Evolutionary conservation across 2,113 vertebrate species (phyloP), one percentile per base, ranked within the genome.

Genomic region (Picathartes gymnocephalus): DNA sequence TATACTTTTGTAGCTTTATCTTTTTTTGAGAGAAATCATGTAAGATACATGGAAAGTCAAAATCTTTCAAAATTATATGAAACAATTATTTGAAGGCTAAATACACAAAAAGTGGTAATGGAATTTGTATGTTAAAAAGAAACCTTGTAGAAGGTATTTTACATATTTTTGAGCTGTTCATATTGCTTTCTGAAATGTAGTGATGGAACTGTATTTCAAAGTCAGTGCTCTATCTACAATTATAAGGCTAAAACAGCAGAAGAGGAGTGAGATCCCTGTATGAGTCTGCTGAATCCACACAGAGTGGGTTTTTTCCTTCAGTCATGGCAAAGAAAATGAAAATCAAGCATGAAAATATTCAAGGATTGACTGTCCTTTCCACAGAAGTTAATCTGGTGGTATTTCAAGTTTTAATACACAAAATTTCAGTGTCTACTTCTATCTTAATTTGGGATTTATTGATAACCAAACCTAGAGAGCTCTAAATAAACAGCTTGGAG

Each of bases 361-460:
- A 33, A 7, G 60, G 56, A 50, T n/a, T 77, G 47, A 73, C 48
- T 65, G 23, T 47, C 84, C 30, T 66, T 73, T 69, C 47, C 72
- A 53, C 31, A 74, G 14, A 80, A 86, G 5, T 40, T 56, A 47
- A 92, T 71, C 31, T 78, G 60, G 56, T 94, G 48, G 45, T 81
- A 91, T 62, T 95, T 86, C 60, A 95, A 54, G 22, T 74, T 90
- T 82, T 60, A 91, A 70, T 51, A 70, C 5, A 64, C 10, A 62
- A 88, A 70, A 93, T 68, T 80, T 78, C 79, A 81, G 44, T 35
- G 44, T 60, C 9, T 40, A 86, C 60, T 93, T 94, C n/a, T 68
- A 50, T 16, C 20, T 74, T 95, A 66, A 81, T 77, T 90, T 95
- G 69, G 68, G 31, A 83, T 90, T 93, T 81, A 56, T 68, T 95